Base-by-base conservation (phyloP, 2,888 invertebrate species). In the Chymomyza procnemis region DNA sequence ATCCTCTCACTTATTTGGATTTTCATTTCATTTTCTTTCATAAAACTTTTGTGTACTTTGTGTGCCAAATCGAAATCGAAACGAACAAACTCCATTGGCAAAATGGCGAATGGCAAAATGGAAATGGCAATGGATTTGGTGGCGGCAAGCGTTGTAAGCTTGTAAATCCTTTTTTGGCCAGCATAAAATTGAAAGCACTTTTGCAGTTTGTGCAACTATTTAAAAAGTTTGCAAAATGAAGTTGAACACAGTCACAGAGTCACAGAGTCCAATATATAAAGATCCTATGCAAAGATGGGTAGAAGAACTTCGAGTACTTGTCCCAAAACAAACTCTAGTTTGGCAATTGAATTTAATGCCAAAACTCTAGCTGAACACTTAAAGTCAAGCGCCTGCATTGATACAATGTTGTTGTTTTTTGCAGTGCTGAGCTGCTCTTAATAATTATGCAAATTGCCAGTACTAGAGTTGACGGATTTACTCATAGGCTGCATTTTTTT, bases 21-120 rank as follows among this genome's bases (percentile, higher is more conserved):
- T 81, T 86, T 80, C 80, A 83, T 85, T 81, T 83, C 74, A 73
- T 76, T 81, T 81, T 80, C 81, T 74, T 82, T 84, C 71, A 74
- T 71, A 72, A 84, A 81, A 86, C 66, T 82, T 82, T 76, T 84
- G 73, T 80, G 70, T 80, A 83, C 74, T 83, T 80, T 78, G 19
- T 66, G 66, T 41, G 61, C 65, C 76, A 81, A 86, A 86, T 80
- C 86, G 79, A 86, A 81, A 76, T 84, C 84, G 81, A 80, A 61
- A 66, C 75, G 56, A 69, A 66, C 75, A 52, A 68, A 34, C 34
- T 34, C 34, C 34, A 34, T 34, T 34, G 34, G 34, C 34, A 12
- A 41, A 12, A 34, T 9, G 34, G 34, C 34, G 8, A 34, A 4
- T 41, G 34, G 34, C 26, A n/a, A 12, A 41, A 41, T 41, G 34